Evolutionary conservation across 2,797 vertebrate genomes (phyloP), one percentile per base, ranked within the genome.

Genomic region (Chromobotia macracanthus): DNA sequence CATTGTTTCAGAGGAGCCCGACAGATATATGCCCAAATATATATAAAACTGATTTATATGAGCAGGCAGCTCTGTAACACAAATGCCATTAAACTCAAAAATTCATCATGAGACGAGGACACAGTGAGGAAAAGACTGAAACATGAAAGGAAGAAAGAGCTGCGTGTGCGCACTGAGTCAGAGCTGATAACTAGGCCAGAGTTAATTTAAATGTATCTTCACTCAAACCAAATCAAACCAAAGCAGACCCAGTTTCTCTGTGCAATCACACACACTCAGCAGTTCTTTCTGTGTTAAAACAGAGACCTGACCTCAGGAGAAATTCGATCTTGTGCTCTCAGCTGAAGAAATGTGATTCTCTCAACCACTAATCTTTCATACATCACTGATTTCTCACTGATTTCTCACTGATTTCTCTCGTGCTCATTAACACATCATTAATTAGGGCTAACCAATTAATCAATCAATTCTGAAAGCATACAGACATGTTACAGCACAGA

Each of bases 101-200:
- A 51, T n/a, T n/a, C 50, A 51, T 44, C 15, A 0, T 3, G 15
- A 38, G 61, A 51, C 8, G 41, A 44, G 41, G 41, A 70, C 13
- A 12, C 44, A 38, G 21, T 4, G 61, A 44, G 60, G 15, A 25
- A n/a, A 13, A 23, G 19, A 28, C 55, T 15, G 23, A 53, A 58
- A 67, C 11, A 3, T 70, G 21, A 51, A 48, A 53, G 23, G 28
- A 1, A 70, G 75, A 77, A 76, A 41, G 81, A 79, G 72, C 80
- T 86, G 80, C 88, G 31, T 61, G 84, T 85, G 60, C 87, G 79
- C 88, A 84, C 48, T 89, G 87, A 83, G 87, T 88, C 80, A 84
- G 86, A 89, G 74, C 87, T 72, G 63, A 86, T 73, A 93, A 91
- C 84, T 91, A 92, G 92, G 91, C 86, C 92, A 91, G 75, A 86